Evolutionary conservation across 2,113 vertebrate species (phyloP).

Genomic region (Nansenia antarctica): DNA sequence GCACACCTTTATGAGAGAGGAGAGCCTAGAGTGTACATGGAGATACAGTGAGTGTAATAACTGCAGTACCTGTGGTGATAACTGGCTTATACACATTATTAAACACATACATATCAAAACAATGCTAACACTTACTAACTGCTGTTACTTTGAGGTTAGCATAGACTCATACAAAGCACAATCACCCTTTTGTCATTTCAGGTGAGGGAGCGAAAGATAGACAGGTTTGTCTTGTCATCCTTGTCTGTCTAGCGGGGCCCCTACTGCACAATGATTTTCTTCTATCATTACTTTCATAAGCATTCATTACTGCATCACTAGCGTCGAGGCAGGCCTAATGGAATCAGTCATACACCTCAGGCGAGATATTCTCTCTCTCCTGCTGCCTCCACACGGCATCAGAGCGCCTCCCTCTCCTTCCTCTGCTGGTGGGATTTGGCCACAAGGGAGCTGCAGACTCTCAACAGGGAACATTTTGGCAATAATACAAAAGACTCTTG

Average conservation of each 20-base stretch:
- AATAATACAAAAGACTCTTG: slow-evolving; percentile 41
- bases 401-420: slow-evolving; percentile 10
- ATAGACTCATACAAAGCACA: not conserved
- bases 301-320: not conserved
- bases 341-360: slow-evolving; percentile 6
- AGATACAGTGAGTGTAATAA: no score
- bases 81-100: no score
- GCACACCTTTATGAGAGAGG: no score
- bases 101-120: no score
- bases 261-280: not conserved
- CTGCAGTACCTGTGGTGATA: no score
- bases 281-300: not conserved
- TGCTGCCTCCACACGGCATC: not conserved
- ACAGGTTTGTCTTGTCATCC: slow-evolving; percentile 6
- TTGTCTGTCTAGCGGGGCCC: not conserved
- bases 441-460: slow-evolving; percentile 21
- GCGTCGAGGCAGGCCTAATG: not conserved
- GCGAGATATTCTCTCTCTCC: not conserved
- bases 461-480: slow-evolving; percentile 40
- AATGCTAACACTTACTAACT: no score
- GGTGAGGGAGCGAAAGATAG: not conserved
- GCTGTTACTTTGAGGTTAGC: no score
- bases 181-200: not conserved
- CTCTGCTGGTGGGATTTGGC: slow-evolving; percentile 1
- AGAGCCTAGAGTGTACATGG: no score